Conservation (phyloP, 2,113 vertebrate species). For the Clupea harengus region DNA sequence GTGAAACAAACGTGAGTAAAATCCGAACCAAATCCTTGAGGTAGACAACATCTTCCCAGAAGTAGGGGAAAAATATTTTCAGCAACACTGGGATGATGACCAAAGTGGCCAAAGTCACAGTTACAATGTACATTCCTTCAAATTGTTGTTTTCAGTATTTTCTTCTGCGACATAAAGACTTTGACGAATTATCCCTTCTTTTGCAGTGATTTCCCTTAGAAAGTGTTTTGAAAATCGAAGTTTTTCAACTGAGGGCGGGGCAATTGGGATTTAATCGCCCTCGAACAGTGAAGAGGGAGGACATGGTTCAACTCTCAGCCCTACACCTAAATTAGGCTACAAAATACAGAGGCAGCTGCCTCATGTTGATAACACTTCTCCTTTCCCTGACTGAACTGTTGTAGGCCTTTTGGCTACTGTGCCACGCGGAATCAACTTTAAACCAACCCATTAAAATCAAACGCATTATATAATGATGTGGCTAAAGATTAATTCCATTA, state of each 20-base stretch:
- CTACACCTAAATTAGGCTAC: not conserved
- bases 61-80: constrained; percentile 58
- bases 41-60: constrained; percentile 68
- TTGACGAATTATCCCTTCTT: not conserved
- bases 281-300: not conserved
- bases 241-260: not conserved
- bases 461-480: not conserved
- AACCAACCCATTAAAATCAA: not conserved
- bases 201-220: not conserved
- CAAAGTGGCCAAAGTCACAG: constrained; percentile 54
- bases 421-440: not conserved
- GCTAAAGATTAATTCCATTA: not conserved
- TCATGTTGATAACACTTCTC: not conserved
- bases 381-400: not conserved
- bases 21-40: constrained; percentile 50
- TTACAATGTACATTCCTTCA: constrained; percentile 43
- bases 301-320: not conserved
- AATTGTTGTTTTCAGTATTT: not conserved
- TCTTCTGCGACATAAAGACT: not conserved
- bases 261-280: not conserved
- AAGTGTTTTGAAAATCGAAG: not conserved
- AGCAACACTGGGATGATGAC: constrained; percentile 56
- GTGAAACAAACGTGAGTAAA: constrained; percentile 44
- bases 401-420: not conserved
- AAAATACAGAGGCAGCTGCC: no score